Base-by-base conservation (phyloP, 2,888 invertebrate species). In the Gortyna flavago region DNA sequence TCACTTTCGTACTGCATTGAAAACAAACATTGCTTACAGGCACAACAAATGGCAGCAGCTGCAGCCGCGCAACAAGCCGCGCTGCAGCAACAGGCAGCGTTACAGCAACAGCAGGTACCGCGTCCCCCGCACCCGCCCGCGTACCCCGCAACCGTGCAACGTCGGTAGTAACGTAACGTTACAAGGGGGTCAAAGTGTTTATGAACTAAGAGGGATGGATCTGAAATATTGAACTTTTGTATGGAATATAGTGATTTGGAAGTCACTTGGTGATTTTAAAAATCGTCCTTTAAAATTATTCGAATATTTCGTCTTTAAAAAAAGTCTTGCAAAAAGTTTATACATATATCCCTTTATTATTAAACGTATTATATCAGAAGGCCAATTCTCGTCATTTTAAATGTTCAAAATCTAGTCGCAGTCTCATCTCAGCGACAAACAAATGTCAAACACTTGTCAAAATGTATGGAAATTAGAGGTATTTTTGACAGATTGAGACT, bases 31-130 rank as follows among this genome's bases (percentile, higher is more conserved):
- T 54, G 54, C 54, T 54, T 54, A n/a, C 95, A 97, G 92, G 97
- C 97, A 81, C 97, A 97, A 85, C 97, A 97, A 82, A 95, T 97
- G 91, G 97, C 96, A 9, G 97, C 97, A 75, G 95, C 97, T 1
- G 95, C 97, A 7, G 97, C 97, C 84, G 96, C 97, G 86, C 97
- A 97, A 88, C 97, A 97, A 89, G 97, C 97, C 69, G 97, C 97
- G 79, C 92, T 97, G 87, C 97, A 97, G 90, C 97, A 97, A 88
- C 97, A 97, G 78, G 96, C 96, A 57, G 96, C 96, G 77, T 91
- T 97, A 91, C 97, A 97, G 87, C 97, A 97, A 92, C 97, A 98
- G 93, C 97, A 97, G 97, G 97, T 97, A 97, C 97, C 97, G 64
- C 95, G 96, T 41, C 95, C 95, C 83, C 93, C 93, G 86, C 95